Base-by-base conservation (phyloP, 2,888 invertebrate species). In the Cactoblastis cactorum region DNA sequence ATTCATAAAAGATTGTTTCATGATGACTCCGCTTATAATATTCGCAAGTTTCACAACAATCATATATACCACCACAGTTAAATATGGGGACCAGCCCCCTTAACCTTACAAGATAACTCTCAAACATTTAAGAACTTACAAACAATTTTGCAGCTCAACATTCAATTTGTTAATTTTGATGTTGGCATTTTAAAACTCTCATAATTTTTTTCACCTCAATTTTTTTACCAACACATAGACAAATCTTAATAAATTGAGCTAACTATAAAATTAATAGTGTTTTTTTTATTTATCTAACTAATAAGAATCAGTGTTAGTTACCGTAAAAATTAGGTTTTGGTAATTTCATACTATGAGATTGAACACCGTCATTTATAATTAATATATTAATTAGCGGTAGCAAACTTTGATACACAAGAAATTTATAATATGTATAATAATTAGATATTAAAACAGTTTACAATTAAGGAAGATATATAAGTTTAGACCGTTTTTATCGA, bases 1-100 rank as follows among this genome's bases (percentile, higher is more conserved):
- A 38, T 38, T n/a, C 17, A 39, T 11, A 19, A 12, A 43, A 74
- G 71, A 71, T 77, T 73, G 71, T 75, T 80, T 77, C 71, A 70
- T 74, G 70, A 62, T 65, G 66, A 69, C 67, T 70, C 72, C 69
- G 71, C 73, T 75, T 78, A 83, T 76, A 83, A 83, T 85, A 82
- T 74, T 28, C 28, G 5, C 22, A 28, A n/a, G 28, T 28, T 28
- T 79, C 77, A 79, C 80, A 84, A 86, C 83, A 83, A 77, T 69
- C 65, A 72, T 71, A 63, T 75, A n/a, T n/a, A n/a, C n/a, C n/a
- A n/a, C 68, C 75, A 73, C 70, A 75, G 71, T 73, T 68, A 71
- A 69, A 68, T 72, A 70, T 71, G 68, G 80, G 88, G 80, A 71
- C 87, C 88, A 86, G 88, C 87, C 88, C 86, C 78, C 79, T 68